Base-by-base conservation (phyloP, 2,113 vertebrate genomes). In the Xenopus borealis region DNA sequence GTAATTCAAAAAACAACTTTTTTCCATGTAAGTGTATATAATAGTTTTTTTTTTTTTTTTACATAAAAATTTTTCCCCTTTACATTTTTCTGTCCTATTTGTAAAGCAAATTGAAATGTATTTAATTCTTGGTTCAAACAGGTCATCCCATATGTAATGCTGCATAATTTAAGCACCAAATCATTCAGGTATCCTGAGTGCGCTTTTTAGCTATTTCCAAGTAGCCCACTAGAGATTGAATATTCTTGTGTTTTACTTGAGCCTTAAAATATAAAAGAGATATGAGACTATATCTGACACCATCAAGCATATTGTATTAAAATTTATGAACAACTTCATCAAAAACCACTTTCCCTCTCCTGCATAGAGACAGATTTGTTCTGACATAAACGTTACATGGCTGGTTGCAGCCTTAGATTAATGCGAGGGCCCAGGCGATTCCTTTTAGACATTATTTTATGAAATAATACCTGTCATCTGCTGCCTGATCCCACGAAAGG, bases 381-480 rank as follows among this genome's bases (percentile, higher is more conserved):
- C 93, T 91, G 92, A 95, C 92, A 94, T 88, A 88, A 86, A 91
- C 88, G 91, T 92, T 93, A 91, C 93, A 95, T 89, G 93, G 92
- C 93, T 95, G 92, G 92, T 95, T 94, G 91, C 89, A 92, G 92
- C 89, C 89, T 91, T 83, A 90, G 93, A 95, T 94, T 91, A 94
- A 94, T 95, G 94, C 78, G 83, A 91, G 89, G 88, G 89, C 89
- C 88, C 87, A 88, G 88, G 88, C 88, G 87, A 90, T 92, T 92
- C 88, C 92, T 92, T 90, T 91, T 91, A 91, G 90, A 93, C 92
- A 90, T 90, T 89, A 91, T 90, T 93, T 96, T 93, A 94, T 94
- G 92, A 94, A 95, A 94, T 95, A 93, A 95, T 96, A 98, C 95
- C 97, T 96, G 95, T 96, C 94, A 95, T 93, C 91, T 95, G 92